A percentile compares a stretch with the other conserved stretches of the same genome.
These are phyloP conservation scores for Ormyrus thymus DNA, from an alignment of 2,888 invertebrate genomes.

Conservation along the genomic window DNA sequence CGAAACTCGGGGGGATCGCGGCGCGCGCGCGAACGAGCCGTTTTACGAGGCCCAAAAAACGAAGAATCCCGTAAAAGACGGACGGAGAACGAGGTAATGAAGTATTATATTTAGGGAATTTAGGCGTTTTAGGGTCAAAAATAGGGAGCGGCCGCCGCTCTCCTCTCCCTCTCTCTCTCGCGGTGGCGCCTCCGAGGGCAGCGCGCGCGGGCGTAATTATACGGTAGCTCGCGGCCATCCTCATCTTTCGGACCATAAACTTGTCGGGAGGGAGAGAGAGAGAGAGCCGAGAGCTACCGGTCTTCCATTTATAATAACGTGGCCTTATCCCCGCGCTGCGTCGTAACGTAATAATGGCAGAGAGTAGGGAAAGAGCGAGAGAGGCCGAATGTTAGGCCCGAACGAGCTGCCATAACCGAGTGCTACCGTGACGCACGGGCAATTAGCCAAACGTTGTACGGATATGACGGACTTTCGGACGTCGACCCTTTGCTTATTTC, in stretches of 20 bases:
- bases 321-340: constrained; percentile 55
- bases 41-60: constrained; percentile 51
- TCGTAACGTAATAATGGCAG: constrained; percentile 70
- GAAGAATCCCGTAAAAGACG: constrained; percentile 45
- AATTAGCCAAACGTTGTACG: constrained; percentile 65
- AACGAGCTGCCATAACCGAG: constrained; percentile 69
- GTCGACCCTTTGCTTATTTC: constrained; percentile 45
- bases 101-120: constrained; percentile 60
- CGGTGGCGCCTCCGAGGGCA: constrained; percentile 43
- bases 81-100: constrained; percentile 50
- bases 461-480: constrained; percentile 48
- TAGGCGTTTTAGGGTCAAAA: constrained; percentile 65
- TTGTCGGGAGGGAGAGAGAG: constrained; percentile 61
- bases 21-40: constrained; percentile 11
- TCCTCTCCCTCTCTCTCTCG: too few species aligned
- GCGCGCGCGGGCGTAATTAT: constrained; percentile 71
- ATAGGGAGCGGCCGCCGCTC: constrained; percentile 62
- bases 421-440: constrained; percentile 54
- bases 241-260: constrained; percentile 71
- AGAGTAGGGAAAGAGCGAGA: constrained; percentile 6
- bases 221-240: constrained; percentile 71
- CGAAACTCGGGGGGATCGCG: constrained; percentile 31
- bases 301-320: constrained; percentile 71
- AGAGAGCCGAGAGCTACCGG: constrained; percentile 66
- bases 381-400: constrained; percentile 56